A percentile compares a stretch with the other conserved stretches of the same genome.
Evolutionary conservation across 2,888 invertebrate species (phyloP).

Genomic region (Drosophila birchii): DNA sequence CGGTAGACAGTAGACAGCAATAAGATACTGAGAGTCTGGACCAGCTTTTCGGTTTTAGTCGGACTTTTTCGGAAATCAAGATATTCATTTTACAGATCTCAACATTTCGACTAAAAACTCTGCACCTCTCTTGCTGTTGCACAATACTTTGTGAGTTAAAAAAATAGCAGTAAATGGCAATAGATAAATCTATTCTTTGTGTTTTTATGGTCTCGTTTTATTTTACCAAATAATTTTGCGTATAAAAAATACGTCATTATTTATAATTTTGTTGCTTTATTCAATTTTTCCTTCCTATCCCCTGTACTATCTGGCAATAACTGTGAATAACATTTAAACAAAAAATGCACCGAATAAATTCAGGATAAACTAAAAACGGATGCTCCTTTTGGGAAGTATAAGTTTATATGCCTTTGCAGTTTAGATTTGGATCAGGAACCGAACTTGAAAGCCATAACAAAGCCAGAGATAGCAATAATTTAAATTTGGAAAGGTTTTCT

Average conservation of each 20-base stretch:
- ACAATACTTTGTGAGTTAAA: not conserved
- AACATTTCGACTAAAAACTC: not conserved
- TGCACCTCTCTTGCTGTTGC: not conserved
- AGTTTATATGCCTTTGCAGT: not conserved
- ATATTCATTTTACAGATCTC: not conserved
- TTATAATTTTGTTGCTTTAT: not conserved
- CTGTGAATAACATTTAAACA: not conserved
- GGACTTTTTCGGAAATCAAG: not conserved
- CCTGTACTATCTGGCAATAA: not conserved
- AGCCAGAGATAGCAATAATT: too few relatives aligned
- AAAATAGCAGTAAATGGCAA: not conserved
- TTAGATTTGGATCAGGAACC: too few relatives aligned
- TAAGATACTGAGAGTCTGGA: slow-evolving; percentile 17
- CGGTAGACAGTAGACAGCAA: slow-evolving; percentile 36
- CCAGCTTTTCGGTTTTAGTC: slow-evolving; percentile 1
- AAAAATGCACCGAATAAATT: not conserved
- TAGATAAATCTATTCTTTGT: not conserved
- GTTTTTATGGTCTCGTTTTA: not conserved
- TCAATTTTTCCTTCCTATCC: not conserved
- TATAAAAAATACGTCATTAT: not conserved
- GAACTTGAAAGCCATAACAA: too few relatives aligned
- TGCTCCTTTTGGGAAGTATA: not conserved
- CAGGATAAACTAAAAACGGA: not conserved
- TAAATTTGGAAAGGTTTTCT: too few relatives aligned
- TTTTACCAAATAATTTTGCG: not conserved